Evolutionary conservation across 2,113 vertebrate species (phyloP), one percentile per base, ranked within the genome.

Genomic region (Oenanthe oenanthe): DNA sequence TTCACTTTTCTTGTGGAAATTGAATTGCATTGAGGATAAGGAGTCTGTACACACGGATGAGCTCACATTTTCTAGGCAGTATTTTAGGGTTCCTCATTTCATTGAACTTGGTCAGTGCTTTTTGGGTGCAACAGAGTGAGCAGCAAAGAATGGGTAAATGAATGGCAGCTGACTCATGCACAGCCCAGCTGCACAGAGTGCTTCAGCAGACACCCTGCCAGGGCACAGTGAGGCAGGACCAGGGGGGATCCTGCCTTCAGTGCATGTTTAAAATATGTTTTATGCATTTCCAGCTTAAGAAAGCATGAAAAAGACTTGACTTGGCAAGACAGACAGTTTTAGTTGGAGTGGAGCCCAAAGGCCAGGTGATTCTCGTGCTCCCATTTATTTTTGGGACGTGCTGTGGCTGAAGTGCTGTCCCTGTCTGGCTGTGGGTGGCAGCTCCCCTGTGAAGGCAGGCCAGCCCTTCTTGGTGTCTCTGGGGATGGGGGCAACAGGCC

Each of bases 131-230:
- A 29, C 24, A 32, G 53, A 47, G 45, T 1, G 32, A 78, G 63
- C 42, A 54, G 54, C 21, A 16, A 24, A 43, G 45, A 0, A 0
- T 0, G 2, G 57, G 48, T 42, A 21, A 22, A 13, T 18, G 3
- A 3, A 1, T 10, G 83, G 80, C 43, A 22, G 45, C 45, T 3
- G 51, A 20, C 42, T 36, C 60, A 19, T 47, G 17, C 67, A 3
- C 51, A 70, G 67, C 58, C 62, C 1, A 2, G 20, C 25, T 29
- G 57, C 29, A 16, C 54, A 14, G 47, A 8, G 16, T 3, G 62
- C 63, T 73, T 32, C 68, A 48, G 80, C 56, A 26, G 15, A 12
- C 67, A 8, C 31, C 40, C 65, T 54, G 29, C 47, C 66, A 34
- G 56, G 25, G 43, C 31, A 68, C 63, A 36, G 12, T 25, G 29